Base-by-base conservation (phyloP, 2,888 invertebrate genomes). In the Endomychus coccineus region DNA sequence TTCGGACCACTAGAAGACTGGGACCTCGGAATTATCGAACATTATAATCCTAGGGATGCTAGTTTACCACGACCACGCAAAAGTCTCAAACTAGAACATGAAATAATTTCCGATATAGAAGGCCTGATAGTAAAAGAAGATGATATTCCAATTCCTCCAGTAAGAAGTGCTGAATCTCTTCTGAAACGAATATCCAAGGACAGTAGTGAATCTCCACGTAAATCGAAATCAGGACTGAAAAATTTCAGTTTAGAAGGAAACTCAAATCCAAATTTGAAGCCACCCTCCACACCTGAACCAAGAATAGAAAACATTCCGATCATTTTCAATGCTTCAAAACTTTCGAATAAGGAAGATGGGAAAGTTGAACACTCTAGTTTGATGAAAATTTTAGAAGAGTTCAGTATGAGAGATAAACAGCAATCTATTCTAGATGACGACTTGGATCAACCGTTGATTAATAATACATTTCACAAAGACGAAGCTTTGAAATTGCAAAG, bases 1-100 rank as follows among this genome's bases (percentile, higher is more conserved):
- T 66, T 70, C 47, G 68, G 66, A 19, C 66, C 64, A 25, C 51
- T 68, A 34, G 69, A 71, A 48, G 70, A 71, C 49, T 71, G 71
- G 71, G 70, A 69, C 44, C 46, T 71, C 14, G 63, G 64, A 11
- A 61, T 70, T 19, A 60, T 68, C 21, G 68, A 69, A 49, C 66
- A 69, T 51, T 66, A 67, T 16, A 62, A 65, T 42, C 63, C 66
- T 2, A 61, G 62, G 46, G 66, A 67, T 35, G 57, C 65, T 1
- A 67, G 65, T 49, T 52, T 67, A 23, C 66, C 66, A 2, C 43
- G 63, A 39, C 56, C 59, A 4, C 53, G 57, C 16, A 59, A 59
- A 30, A 48, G 49, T 27, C 46, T 48, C 13, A 52, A 48, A 33
- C 47, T 45, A 11, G 56, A 56, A 7, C 43, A 43, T n/a, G 46